A percentile compares a stretch with the other conserved stretches of the same genome.
phyloP scores from a whole-genome alignment of 1,140 invertebrate species.

The Drosophila carrolli region DNA sequence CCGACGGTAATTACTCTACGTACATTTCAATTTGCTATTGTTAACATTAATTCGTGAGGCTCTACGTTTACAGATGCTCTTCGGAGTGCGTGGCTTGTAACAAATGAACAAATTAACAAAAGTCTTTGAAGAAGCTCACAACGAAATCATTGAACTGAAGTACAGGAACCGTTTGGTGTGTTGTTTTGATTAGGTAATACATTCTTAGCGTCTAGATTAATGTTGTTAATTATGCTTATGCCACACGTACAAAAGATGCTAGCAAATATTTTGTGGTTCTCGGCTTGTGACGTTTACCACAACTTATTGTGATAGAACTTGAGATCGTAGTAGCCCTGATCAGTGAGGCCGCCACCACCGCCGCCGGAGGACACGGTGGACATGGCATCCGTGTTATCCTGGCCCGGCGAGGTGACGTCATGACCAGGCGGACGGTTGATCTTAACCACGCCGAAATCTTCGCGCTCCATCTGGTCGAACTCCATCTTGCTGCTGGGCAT shows the following conservation, averaged over 20 bases:
- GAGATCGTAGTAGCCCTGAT: slow-evolving; percentile 87
- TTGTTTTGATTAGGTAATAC: slow-evolving; percentile 36
- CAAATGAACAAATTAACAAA: slow-evolving; percentile 74
- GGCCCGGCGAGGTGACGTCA: slow-evolving; percentile 59
- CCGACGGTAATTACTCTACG: slow-evolving; percentile 55
- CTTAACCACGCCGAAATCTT: slow-evolving; percentile 81
- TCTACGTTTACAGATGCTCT: slow-evolving; percentile 53
- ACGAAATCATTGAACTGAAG: slow-evolving; percentile 59
- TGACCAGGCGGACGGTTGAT: slow-evolving; percentile 79
- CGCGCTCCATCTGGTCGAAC: slow-evolving; percentile 76
- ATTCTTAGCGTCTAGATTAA: slow-evolving; percentile 46
- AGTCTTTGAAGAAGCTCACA: slow-evolving; percentile 57
- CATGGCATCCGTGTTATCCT: slow-evolving; percentile 71
- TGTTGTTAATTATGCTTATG: slow-evolving; percentile 46
- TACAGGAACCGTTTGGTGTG: slow-evolving; percentile 66
- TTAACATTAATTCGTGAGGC: slow-evolving; percentile 37
- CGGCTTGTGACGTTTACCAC: slow-evolving; percentile 85
- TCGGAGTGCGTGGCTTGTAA: slow-evolving; percentile 67
- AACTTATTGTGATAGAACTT: slow-evolving; percentile 88
- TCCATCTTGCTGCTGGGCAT: slow-evolving; percentile 82
- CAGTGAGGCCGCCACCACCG: slow-evolving; percentile 84
- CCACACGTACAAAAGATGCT: slow-evolving; percentile 65
- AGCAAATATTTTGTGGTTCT: slow-evolving; percentile 47
- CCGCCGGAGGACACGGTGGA: slow-evolving; percentile 65
- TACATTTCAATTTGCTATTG: slow-evolving; percentile 46